phyloP scores from a whole-genome alignment of 92 coral and sea anemone species.

The Pocillopora grandis region DNA sequence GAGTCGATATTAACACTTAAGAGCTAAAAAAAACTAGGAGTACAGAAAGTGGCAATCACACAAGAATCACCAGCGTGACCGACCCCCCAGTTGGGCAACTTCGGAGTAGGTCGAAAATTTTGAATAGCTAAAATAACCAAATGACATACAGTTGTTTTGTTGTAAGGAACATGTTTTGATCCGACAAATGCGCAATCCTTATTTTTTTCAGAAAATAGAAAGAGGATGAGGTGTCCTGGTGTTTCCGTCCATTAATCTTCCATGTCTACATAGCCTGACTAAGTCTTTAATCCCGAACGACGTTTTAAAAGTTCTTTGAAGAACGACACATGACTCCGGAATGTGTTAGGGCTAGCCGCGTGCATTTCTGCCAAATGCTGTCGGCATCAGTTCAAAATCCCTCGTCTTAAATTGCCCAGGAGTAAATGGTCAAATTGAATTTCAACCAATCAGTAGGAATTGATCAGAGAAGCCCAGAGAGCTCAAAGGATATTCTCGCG shows the following conservation, averaged over 20 bases:
- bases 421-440: no score
- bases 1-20: background rate
- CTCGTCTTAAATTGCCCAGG: no score
- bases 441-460: no score
- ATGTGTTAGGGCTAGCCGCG: no score
- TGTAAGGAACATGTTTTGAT: background rate
- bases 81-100: background rate
- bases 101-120: slow-evolving; percentile 1
- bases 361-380: no score
- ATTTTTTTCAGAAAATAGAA: background rate
- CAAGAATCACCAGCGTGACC: background rate
- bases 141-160: background rate
- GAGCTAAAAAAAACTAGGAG: background rate
- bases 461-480: no score
- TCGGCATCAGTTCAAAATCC: no score
- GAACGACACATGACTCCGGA: background rate
- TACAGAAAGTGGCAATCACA: background rate
- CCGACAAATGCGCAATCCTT: background rate
- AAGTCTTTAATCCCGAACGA: background rate
- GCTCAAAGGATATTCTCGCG: no score
- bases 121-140: slow-evolving; percentile 8
- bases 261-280: slow-evolving; percentile 9
- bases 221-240: background rate
- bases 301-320: background rate
- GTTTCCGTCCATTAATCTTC: background rate